Percentiles rank a stretch among this genome's conserved stretches.
Evolutionary conservation across 2,888 invertebrate species (phyloP).

Genomic region (Dyspetes luteomarginatus): DNA sequence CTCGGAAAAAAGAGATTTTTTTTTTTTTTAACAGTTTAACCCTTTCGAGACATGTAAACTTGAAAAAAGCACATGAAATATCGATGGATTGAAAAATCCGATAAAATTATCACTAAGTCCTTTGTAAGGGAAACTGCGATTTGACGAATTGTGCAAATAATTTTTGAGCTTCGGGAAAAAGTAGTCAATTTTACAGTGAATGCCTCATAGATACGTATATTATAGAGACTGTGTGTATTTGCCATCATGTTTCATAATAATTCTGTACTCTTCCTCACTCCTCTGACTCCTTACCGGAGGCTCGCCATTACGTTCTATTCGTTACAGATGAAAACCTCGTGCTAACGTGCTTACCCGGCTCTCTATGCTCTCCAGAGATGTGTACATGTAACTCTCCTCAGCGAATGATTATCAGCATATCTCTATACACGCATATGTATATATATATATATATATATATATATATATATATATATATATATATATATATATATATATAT

Average conservation of each 20-base stretch:
- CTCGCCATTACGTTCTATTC: conserved; percentile 52
- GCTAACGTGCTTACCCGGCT: conserved; percentile 35
- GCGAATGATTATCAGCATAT: conserved; percentile 7
- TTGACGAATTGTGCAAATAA: no score
- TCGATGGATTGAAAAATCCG: no score
- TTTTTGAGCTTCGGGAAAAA: no score
- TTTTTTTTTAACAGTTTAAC: no score
- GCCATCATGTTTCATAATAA: conserved; percentile 67
- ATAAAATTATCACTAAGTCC: no score
- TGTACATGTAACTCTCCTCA: conserved; percentile 28
- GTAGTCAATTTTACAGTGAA: no score
- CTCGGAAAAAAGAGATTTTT: no score
- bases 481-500: not conserved
- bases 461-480: conserved; percentile 1
- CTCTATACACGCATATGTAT: conserved; percentile 12
- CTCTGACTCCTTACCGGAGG: conserved; percentile 21
- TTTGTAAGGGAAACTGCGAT: no score
- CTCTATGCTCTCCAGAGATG: conserved; percentile 52
- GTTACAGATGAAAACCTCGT: conserved; percentile 60
- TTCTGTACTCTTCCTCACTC: conserved; percentile 45
- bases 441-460: conserved; percentile 15
- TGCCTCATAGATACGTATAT: no score
- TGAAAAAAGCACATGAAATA: no score
- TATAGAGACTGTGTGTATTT: conserved; percentile 21
- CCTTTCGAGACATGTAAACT: no score